These are phyloP conservation scores for Trichechus manatus DNA, from an alignment of 2,113 vertebrate species.

Conservation along the genomic window DNA sequence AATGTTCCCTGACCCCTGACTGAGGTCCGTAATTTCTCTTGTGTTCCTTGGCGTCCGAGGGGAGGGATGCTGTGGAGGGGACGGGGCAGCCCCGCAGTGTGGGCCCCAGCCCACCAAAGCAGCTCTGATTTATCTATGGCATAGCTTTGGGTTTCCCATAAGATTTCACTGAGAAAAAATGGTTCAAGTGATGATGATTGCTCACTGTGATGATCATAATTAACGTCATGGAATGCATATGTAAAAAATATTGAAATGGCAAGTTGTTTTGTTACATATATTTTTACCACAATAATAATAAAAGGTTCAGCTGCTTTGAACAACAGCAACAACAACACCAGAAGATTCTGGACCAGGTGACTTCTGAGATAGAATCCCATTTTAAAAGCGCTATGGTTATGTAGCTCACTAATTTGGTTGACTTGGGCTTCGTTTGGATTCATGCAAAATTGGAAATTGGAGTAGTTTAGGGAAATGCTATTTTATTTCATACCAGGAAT, in stretches of 20 bases:
- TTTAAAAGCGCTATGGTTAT: conserved; percentile 57
- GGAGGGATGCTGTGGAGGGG: neutral
- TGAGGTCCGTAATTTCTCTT: neutral
- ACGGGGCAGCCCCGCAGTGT: neutral
- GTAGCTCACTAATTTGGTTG: conserved; percentile 60
- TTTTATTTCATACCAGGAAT: conserved; percentile 68
- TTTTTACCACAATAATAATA: neutral
- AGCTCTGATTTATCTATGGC: neutral
- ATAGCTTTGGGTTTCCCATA: neutral
- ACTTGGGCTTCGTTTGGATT: conserved; percentile 69
- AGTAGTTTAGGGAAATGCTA: conserved; percentile 65
- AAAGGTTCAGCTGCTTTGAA: neutral
- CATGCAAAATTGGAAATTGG: conserved; percentile 49
- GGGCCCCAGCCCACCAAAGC: neutral
- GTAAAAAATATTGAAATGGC: neutral
- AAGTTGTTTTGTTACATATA: neutral
- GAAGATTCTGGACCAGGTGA: conserved; percentile 19
- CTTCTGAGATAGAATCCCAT: conserved; percentile 13
- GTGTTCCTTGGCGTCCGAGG: neutral
- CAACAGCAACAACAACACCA: neutral
- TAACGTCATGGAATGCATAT: neutral
- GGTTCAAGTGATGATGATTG: neutral
- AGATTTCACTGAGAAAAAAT: neutral
- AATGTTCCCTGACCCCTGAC: neutral
- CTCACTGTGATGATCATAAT: neutral